Base-by-base conservation (phyloP, 2,888 invertebrate species). In the Lasioglossum villosulum region DNA sequence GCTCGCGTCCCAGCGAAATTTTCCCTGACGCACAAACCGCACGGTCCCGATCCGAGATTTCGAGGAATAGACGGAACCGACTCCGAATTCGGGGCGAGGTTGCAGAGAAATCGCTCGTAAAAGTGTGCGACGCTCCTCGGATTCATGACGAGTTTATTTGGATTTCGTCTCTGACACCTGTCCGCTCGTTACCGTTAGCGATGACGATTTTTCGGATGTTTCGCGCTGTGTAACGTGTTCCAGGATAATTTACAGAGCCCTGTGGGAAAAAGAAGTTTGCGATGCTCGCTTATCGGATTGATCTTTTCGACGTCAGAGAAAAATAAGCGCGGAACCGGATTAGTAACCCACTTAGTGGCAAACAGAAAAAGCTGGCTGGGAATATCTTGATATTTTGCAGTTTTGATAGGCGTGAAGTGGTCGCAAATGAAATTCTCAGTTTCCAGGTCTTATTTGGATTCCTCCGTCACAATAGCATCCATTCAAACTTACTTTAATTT, bases 31-130 rank as follows among this genome's bases (percentile, higher is more conserved):
- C 30, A 39, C 14, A 66, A 66, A 66, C 42, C 76, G 12, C 23
- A 48, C 8, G 78, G 27, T 34, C 4, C 37, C 71, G 48, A 68
- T 56, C 76, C 37, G n/a, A 14, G 27, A 42, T 68, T 86, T 86
- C 81, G 79, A 10, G 73, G 86, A 86, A 82, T 75, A 52, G 52
- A 34, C 63, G 79, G 71, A 48, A 39, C 71, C n/a, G 70, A 23
- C 56, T 16, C 34, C 14, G 76, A 82, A 86, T 82, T 86, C 80
- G 82, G 82, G 79, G 82, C 86, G 34, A 63, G 59, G 75, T n/a
- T 59, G 19, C 75, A 78, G 88, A 86, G 88, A 89, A 89, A 89
- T 89, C 86, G 80, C 14, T 66, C 74, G 82, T 78, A 75, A 80
- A 82, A 63, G 66, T 56, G 71, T 66, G 52, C 71, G 73, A 76